A percentile compares a stretch with the other conserved stretches of the same genome.
These are phyloP conservation scores for Melanargia galathea DNA, from an alignment of 2,888 invertebrate genomes.

Conservation along the genomic window DNA sequence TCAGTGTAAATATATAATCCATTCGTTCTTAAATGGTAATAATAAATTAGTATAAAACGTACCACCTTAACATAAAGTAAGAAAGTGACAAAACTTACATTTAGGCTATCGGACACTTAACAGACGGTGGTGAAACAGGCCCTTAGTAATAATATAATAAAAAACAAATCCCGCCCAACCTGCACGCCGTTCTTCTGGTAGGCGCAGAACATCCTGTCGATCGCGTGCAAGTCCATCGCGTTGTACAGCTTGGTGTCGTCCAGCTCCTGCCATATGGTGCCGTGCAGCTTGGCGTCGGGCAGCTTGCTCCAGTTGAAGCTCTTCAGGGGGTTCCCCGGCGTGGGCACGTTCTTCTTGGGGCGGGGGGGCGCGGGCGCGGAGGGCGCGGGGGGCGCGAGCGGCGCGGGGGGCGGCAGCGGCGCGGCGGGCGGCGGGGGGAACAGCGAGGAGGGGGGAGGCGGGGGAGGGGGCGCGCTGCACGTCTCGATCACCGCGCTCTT, in stretches of 20 bases:
- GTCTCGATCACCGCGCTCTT: constrained; percentile 74
- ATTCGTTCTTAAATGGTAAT: too few relatives aligned
- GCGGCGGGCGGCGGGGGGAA: constrained; percentile 72
- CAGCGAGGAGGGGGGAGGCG: constrained; percentile 80
- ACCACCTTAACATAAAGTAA: too few relatives aligned
- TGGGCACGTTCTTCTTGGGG: constrained; percentile 93
- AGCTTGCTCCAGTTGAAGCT: constrained; percentile 99
- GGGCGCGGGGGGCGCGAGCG: constrained; percentile 82
- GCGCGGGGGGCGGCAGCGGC: constrained; percentile 78
- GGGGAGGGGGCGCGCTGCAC: constrained; percentile 58
- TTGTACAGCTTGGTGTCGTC: constrained; percentile 96
- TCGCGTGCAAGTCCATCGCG: constrained; percentile 93
- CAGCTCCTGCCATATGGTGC: constrained; percentile 97
- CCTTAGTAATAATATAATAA: too few relatives aligned
- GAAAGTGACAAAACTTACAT: too few relatives aligned
- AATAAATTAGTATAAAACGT: too few relatives aligned
- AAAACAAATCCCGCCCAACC: constrained; percentile 62
- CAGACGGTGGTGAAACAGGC: too few relatives aligned
- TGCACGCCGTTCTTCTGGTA: constrained; percentile 95
- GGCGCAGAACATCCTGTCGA: constrained; percentile 96
- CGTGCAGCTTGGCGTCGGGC: constrained; percentile 94
- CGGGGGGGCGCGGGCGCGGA: constrained; percentile 83
- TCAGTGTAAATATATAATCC: too few relatives aligned
- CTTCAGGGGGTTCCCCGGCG: constrained; percentile 95
- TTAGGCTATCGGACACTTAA: too few relatives aligned